A percentile compares a stretch with the other conserved stretches of the same genome.
Evolutionary conservation across 2,888 invertebrate species (phyloP).

Genomic region (Amphipoea oculea): DNA sequence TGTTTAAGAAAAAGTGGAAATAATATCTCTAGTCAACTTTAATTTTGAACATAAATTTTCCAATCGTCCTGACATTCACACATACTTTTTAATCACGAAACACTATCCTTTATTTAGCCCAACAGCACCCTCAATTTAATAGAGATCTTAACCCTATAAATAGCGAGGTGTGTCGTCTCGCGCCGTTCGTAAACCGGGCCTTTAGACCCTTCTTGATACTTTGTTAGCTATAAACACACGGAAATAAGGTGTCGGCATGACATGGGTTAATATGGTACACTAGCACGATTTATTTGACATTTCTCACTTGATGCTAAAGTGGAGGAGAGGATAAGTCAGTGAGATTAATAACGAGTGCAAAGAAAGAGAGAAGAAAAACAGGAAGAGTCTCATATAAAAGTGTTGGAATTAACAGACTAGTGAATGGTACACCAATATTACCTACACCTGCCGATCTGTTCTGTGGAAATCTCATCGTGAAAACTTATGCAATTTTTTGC

Average conservation of each 20-base stretch:
- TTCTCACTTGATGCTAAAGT: slow-evolving; percentile 40
- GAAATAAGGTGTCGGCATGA: slow-evolving; percentile 70
- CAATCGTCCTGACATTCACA: neutral
- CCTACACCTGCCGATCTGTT: neutral
- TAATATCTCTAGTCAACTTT: neutral
- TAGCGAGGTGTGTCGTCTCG: slow-evolving; percentile 46
- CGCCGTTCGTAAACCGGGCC: slow-evolving; percentile 62
- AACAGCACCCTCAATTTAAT: slow-evolving; percentile 50
- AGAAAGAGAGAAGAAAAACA: neutral
- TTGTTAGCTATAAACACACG: slow-evolving; percentile 67
- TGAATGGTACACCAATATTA: neutral
- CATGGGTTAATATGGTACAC: slow-evolving; percentile 65
- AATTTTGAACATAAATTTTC: neutral
- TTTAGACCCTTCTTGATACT: slow-evolving; percentile 64
- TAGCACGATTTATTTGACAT: slow-evolving; percentile 62
- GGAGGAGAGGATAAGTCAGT: slow-evolving; percentile 5
- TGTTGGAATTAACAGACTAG: neutral
- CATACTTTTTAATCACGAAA: neutral
- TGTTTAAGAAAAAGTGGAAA: neutral
- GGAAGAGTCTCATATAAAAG: neutral
- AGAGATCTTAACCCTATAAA: slow-evolving; percentile 56
- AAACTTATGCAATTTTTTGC: neutral
- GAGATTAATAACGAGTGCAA: neutral
- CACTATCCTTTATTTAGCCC: slow-evolving; percentile 10
- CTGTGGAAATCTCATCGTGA: neutral